Evolutionary conservation across 2,113 vertebrate genomes (phyloP), one percentile per base, ranked within the genome.

Genomic region (Irena cyanogastra): DNA sequence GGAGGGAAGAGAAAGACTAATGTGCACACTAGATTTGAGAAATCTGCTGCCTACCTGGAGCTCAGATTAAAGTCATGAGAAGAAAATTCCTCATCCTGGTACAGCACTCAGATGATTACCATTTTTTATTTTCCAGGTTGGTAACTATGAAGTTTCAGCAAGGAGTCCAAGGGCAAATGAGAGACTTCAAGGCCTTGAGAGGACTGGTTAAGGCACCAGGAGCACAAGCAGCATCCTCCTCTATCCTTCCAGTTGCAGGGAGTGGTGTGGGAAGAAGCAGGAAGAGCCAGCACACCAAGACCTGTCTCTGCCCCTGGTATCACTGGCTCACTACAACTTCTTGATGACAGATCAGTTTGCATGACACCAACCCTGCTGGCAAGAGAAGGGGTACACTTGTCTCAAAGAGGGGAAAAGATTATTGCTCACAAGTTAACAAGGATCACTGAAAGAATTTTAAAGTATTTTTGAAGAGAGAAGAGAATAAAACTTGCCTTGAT

Each of bases 131-230:
- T 83, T 47, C 21, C 30, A 35, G 30, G 14, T 47, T 68, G 30
- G 8, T 8, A 68, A 30, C 16, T 35, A 22, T 16, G 30, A 47
- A 54, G 20, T n/a, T 16, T 24, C 21, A 68, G 35, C 13, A 54
- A 15, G 41, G 23, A n/a, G 11, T 41, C 9, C 0, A 0, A 60
- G 6, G 30, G 8, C 11, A 61, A 75, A 35, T 0, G 1, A 47
- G 24, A 60, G 14, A 31, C 26, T 47, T 54, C 3, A 13, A 30
- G n/a, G 16, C 47, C 21, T 68, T 76, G 11, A 27, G 24, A 47
- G 20, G 30, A 30, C 24, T 30, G 23, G 4, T n/a, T 68, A 35
- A 53, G 17, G 39, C 17, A 47, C 35, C 39, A 19, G 24, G 9
- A 61, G 20, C n/a, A 83, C 18, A 22, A 13, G 11, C 10, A 26